phyloP scores from a whole-genome alignment of 2,797 vertebrate genomes.

The Halcyon badia region DNA sequence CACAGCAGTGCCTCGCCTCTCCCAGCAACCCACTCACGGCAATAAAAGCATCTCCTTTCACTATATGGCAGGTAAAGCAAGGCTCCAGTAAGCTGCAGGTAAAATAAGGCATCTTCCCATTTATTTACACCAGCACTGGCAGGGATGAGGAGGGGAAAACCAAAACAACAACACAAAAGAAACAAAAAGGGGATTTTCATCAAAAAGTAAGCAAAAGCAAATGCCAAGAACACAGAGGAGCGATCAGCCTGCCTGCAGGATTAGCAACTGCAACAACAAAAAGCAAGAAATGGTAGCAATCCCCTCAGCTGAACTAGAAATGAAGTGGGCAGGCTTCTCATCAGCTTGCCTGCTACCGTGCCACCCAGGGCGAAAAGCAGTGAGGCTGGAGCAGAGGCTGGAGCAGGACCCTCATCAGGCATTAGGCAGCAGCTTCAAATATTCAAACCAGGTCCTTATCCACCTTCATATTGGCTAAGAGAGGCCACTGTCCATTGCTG shows the following conservation, averaged over 20 bases:
- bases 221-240: background rate
- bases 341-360: background rate
- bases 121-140: background rate
- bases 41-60: background rate
- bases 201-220: background rate
- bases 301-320: background rate
- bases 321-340: background rate
- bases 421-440: background rate
- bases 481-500: rapidly evolving
- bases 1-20: background rate
- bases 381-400: background rate
- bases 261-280: background rate
- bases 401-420: background rate
- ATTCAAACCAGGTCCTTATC: background rate
- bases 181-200: background rate
- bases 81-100: background rate
- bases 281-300: background rate
- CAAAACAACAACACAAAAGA: background rate
- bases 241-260: background rate
- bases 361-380: background rate
- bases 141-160: background rate
- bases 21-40: background rate
- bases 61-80: background rate
- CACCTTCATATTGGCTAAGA: rapidly evolving
- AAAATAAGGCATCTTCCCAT: background rate